phyloP scores from a whole-genome alignment of 2,113 vertebrate genomes.

The Danio rerio region GRCz12tu NC_133180.1:26826001-26826500 shows the following conservation, averaged over 20 bases:
- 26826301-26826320: not conserved
- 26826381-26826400: constrained; percentile 48
- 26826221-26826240: not conserved
- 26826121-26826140: not conserved
- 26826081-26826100: too few relatives aligned
- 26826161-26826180: constrained; percentile 73
- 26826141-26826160: constrained; percentile 37
- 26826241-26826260: not conserved
- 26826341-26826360: constrained; percentile 5
- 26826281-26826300: not conserved
- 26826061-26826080: too few relatives aligned
- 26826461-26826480: constrained; percentile 58
- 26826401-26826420: constrained; percentile 37
- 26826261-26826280: not conserved
- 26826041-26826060: too few relatives aligned
- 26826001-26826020: too few relatives aligned
- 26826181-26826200: constrained; percentile 55
- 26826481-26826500: not conserved
- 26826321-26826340: not conserved
- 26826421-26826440: constrained; percentile 69
- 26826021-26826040: too few relatives aligned
- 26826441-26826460: constrained; percentile 22
- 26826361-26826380: not conserved
- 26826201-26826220: not conserved
- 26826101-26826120: not conserved